Base-by-base conservation (phyloP, 2,113 vertebrate species). In the Gambusia affinis region DNA sequence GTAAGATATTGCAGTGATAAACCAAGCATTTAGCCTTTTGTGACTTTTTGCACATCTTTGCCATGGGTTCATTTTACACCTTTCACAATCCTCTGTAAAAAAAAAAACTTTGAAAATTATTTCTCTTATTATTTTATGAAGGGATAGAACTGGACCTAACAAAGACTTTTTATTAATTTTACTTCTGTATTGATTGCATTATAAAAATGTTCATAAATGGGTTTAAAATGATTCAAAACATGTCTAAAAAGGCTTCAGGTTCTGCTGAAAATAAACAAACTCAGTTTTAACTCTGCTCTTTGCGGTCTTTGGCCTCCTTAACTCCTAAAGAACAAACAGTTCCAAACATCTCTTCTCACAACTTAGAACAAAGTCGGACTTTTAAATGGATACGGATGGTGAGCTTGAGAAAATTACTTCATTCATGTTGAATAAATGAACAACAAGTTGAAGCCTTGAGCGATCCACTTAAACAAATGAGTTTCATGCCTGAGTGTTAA, bases 401-500 rank as follows among this genome's bases (percentile, higher is more conserved):
- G 39, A 62, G 65, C 60, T 82, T 72, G 78, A 71, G 35, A 67
- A 60, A 60, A 60, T 29, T 35, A n/a, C 27, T 62, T 35, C 10
- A 72, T 72, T 67, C 30, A 47, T n/a, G 28, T 28, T 22, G 12
- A 63, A 30, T 64, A 37, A 47, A 72, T 47, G 10, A 64, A 22
- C 70, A 64, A 24, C 64, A 12, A 31, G 42, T 75, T 39, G 60
- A 1, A 3, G 64, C 24, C 64, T 17, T 51, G 22, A 19, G 57
- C 57, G 67, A 69, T 76, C 64, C 72, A 42, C 63, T 67, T 14
- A 35, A 7, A 44, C 51, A 2, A 44, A 30, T 54, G 28, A 37
- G 65, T 86, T 69, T 70, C 72, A 65, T 4, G 54, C n/a, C 64
- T 83, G 71, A 70, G 81, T 80, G 78, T 73, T 89, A 82, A 91